A percentile compares a stretch with the other conserved stretches of the same genome.
phyloP scores from a whole-genome alignment of 2,797 vertebrate species.

The Microctenopoma stevenorrisi region DNA sequence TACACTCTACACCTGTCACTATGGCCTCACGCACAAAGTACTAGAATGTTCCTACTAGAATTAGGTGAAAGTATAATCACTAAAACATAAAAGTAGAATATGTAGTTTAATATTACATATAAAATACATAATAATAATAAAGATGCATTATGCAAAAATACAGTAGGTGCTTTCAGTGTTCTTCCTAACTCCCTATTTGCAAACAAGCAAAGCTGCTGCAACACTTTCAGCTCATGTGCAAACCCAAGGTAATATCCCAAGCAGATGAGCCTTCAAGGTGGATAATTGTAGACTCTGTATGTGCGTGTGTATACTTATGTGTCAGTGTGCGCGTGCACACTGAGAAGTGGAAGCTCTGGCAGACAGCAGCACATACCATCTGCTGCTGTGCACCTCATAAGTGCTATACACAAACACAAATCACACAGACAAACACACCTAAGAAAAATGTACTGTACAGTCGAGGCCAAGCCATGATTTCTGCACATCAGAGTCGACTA shows the following conservation, averaged over 20 bases:
- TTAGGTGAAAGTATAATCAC: constrained; percentile 16
- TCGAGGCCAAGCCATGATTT: constrained; percentile 8
- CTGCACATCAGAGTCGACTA: constrained; percentile 59
- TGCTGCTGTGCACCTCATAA: constrained; percentile 55
- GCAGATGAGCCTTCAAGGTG: constrained; percentile 70
- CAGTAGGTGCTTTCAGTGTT: background rate
- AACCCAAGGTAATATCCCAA: constrained; percentile 70
- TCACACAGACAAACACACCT: constrained; percentile 28
- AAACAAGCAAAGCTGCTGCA: constrained; percentile 19
- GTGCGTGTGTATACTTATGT: constrained; percentile 26
- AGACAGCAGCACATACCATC: constrained; percentile 65
- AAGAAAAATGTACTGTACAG: background rate
- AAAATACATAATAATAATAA: background rate
- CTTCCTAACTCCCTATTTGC: background rate
- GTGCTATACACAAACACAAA: constrained; percentile 42
- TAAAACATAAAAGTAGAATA: background rate
- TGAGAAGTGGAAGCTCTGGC: constrained; percentile 47
- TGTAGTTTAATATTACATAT: background rate
- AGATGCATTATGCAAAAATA: background rate
- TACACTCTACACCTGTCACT: constrained; percentile 51
- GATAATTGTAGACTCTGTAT: constrained; percentile 46
- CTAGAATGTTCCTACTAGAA: constrained; percentile 1
- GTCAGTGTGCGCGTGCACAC: constrained; percentile 3
- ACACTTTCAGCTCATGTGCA: constrained; percentile 41
- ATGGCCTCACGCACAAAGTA: constrained; percentile 4